These are phyloP conservation scores for Enteromius argenteus DNA, from an alignment of 2,797 vertebrate species.

Conservation along the genomic window DNA sequence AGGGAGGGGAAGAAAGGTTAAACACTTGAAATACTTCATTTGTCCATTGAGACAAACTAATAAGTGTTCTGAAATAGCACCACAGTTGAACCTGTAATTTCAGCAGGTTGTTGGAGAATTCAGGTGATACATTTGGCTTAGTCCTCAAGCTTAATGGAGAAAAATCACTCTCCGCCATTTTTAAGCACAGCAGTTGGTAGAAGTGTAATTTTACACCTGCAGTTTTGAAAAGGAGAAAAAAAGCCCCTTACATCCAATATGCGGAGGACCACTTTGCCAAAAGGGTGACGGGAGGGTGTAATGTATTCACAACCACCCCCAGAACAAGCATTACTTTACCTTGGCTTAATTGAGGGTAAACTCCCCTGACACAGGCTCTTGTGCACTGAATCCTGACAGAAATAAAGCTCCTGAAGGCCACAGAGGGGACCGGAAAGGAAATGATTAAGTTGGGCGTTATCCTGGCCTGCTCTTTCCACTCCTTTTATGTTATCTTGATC, in stretches of 20 bases:
- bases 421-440: slow-evolving; percentile 68
- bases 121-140: slow-evolving; percentile 6
- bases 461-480: neutral
- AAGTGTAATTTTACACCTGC: slow-evolving; percentile 54
- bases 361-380: slow-evolving; percentile 78
- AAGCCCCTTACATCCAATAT: slow-evolving; percentile 34
- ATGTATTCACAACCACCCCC: slow-evolving; percentile 76
- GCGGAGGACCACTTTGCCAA: slow-evolving; percentile 55
- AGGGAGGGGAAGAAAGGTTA: slow-evolving; percentile 39
- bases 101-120: slow-evolving; percentile 26
- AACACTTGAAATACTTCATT: slow-evolving; percentile 49
- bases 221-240: slow-evolving; percentile 19
- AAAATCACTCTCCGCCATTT: slow-evolving; percentile 32
- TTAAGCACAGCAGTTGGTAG: slow-evolving; percentile 41
- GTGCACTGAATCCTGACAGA: slow-evolving; percentile 75
- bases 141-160: slow-evolving; percentile 22
- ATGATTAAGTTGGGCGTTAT: slow-evolving; percentile 74
- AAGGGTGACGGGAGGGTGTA: slow-evolving; percentile 73
- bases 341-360: slow-evolving; percentile 85
- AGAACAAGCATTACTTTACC: slow-evolving; percentile 79
- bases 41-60: slow-evolving; percentile 47
- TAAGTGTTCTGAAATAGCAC: slow-evolving; percentile 38
- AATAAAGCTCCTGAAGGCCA: slow-evolving; percentile 72
- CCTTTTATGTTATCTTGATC: slow-evolving; percentile 41
- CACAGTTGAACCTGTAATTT: slow-evolving; percentile 54